phyloP scores from a whole-genome alignment of 2,113 vertebrate species.

The Corythoichthys haematopterus region DNA sequence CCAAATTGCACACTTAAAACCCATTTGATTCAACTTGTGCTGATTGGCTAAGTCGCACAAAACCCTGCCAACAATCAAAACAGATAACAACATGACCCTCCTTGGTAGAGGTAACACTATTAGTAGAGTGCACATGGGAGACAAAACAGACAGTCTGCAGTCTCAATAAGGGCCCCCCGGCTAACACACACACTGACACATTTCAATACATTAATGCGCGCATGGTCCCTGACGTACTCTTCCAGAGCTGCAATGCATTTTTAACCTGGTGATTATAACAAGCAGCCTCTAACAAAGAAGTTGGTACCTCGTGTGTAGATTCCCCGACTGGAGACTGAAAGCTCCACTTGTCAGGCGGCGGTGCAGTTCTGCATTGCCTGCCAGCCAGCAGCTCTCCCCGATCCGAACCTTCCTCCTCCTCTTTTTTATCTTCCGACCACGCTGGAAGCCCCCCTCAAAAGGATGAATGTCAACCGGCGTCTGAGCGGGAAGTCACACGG shows the following conservation, averaged over 20 bases:
- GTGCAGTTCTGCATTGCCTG: slow-evolving; percentile 60
- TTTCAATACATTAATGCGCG: not conserved
- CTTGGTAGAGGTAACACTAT: not conserved
- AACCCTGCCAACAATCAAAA: not conserved
- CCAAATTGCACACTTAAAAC: not conserved
- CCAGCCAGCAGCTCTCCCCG: slow-evolving; percentile 51
- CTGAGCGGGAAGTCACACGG: slow-evolving; percentile 66
- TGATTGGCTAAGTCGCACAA: not conserved
- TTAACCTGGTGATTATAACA: not conserved
- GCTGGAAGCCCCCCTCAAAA: slow-evolving; percentile 1
- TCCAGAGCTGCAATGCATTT: not conserved
- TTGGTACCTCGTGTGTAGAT: slow-evolving; percentile 57
- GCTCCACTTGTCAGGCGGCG: slow-evolving; percentile 66
- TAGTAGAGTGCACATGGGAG: not conserved
- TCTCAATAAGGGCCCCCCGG: slow-evolving; percentile 34
- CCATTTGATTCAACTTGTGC: not conserved
- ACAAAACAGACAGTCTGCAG: not conserved
- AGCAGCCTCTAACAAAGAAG: slow-evolving; percentile 40
- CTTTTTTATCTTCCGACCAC: not conserved
- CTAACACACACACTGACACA: slow-evolving; percentile 13
- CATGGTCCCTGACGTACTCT: not conserved
- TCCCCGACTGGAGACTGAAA: slow-evolving; percentile 64
- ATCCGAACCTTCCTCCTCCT: not conserved
- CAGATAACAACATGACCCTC: not conserved
- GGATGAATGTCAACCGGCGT: slow-evolving; percentile 55